Base-by-base conservation (phyloP, 2,888 invertebrate species). In the Brenthis ino region DNA sequence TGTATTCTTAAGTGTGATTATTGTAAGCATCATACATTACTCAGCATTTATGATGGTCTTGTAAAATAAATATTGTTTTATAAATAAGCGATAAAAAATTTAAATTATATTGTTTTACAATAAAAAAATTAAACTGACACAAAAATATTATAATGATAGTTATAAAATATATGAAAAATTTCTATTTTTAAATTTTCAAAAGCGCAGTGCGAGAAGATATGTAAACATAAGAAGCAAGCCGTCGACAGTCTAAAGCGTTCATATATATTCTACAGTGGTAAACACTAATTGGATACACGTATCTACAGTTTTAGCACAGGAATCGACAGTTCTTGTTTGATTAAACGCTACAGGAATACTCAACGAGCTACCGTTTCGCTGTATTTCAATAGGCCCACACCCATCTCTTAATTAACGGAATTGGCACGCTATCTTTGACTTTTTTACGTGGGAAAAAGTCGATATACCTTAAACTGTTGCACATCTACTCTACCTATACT, bases 271-370 rank as follows among this genome's bases (percentile, higher is more conserved):
- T 77, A 67, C 65, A 55, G 68, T 76, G 75, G 73, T 76, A 77
- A 79, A 77, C 77, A 74, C 81, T 86, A 87, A 87, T 87, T 86
- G 81, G 80, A 80, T 80, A 83, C 84, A 84, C 76, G 81, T 74
- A 75, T 74, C 80, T 79, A 82, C 82, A 84, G 80, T 83, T 86
- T 85, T 82, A 86, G 82, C 80, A 75, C 75, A 76, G 80, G 78
- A 84, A 86, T 87, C 85, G 85, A 87, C 86, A 86, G 85, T 80
- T 81, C 80, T 82, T 86, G 84, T 85, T 83, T 83, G 81, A 83
- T 81, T 78, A 80, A 75, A 83, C 82, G 79, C 79, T 64, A 66
- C 70, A 75, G 78, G 83, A 85, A 84, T 84, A 84, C 79, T 71
- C 74, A 82, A 80, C 74, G 76, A 79, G 79, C 68, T 72, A 75